Evolutionary conservation across 2,113 vertebrate genomes (phyloP), one percentile per base, ranked within the genome.

Genomic region (Verasper variegatus): DNA sequence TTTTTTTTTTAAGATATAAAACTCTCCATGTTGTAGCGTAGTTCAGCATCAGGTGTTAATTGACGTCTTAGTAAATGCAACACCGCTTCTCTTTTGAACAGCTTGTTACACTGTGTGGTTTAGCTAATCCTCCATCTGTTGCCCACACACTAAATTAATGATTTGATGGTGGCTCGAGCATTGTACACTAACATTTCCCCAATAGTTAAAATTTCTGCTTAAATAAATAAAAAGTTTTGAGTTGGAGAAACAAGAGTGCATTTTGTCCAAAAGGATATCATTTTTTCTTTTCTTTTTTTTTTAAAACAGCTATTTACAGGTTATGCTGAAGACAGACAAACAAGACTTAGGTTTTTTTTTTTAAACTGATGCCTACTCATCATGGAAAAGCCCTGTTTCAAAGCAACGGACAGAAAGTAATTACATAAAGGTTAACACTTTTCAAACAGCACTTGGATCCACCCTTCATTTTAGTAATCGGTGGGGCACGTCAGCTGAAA

Each of bases 221-320:
- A 82, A 92, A 94, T 94, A 94, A 93, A 93, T 95, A 87, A 91
- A 31, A 93, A 76, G 51, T 80, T 87, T 84, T 82, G 70, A 74
- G 69, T 89, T 76, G 89, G 84, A 93, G 86, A 92, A 88, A 86
- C 58, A 81, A 86, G 80, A 93, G 91, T 91, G 92, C 89, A 89
- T 89, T 90, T 85, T 86, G 83, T 81, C 90, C 83, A 74, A 83
- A 31, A 89, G 71, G 55, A 93, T 84, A 86, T 71, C 85, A 5
- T 31, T 31, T 31, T 31, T 31, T 7, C 31, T 31, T 15, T 68
- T 18, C 37, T 82, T 45, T 81, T 76, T 52, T 81, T 84, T 88
- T 86, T 81, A 74, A 89, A 90, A 88, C 87, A 90, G 84, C 85
- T 91, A 93, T 90, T 86, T 87, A 93, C 89, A 91, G 81, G 70